Percentiles rank a stretch among this genome's conserved stretches.
Evolutionary conservation across 2,797 vertebrate genomes (phyloP).

Genomic region (Helicolenus hilgendorfi): DNA sequence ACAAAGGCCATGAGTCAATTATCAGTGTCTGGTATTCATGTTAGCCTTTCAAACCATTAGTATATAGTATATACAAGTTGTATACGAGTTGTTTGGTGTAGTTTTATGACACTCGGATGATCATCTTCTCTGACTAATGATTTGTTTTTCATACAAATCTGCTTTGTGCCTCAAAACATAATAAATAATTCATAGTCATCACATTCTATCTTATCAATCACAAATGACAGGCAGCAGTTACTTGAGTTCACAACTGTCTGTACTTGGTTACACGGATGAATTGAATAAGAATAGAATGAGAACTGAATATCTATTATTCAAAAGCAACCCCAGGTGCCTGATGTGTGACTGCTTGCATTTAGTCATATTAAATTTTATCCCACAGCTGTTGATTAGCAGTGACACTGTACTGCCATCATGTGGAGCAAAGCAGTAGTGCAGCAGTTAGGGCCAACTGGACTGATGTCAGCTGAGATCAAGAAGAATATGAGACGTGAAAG

Average conservation of each 20-base stretch:
- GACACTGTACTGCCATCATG: slow-evolving; percentile 57
- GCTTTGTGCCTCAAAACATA: background rate
- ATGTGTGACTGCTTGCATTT: background rate
- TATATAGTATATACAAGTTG: background rate
- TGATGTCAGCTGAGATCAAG: background rate
- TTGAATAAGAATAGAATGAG: background rate
- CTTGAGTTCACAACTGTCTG: background rate
- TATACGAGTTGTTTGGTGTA: background rate
- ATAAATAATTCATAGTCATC: background rate
- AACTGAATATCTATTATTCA: background rate
- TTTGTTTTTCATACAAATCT: background rate
- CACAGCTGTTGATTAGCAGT: background rate
- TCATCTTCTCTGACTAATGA: background rate
- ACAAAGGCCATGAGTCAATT: background rate
- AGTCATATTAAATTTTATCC: background rate
- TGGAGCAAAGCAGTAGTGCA: slow-evolving; percentile 58
- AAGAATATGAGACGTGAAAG: background rate
- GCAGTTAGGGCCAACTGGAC: background rate
- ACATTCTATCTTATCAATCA: background rate
- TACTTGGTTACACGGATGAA: background rate
- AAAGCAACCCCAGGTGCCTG: background rate
- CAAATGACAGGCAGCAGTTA: background rate
- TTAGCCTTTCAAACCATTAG: background rate
- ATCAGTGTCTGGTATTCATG: background rate
- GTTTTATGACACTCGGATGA: background rate